Percentiles rank a stretch among this genome's conserved stretches.
Conservation (phyloP, 1,140 invertebrate species). For the Drosophila simulans region DNA sequence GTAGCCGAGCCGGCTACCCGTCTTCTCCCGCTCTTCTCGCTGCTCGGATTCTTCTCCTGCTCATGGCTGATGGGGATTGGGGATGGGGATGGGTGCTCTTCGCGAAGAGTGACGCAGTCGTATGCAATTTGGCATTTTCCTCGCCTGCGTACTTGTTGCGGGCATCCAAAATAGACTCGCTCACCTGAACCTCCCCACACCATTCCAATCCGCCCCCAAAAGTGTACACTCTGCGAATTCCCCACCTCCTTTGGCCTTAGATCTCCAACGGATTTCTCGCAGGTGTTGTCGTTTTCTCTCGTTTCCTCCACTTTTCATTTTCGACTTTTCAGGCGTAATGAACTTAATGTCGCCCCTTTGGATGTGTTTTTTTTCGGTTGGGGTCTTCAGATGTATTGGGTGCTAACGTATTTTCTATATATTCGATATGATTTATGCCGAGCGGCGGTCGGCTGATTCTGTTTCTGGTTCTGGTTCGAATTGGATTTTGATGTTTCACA, state of each 20-base stretch:
- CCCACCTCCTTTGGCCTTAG: constrained; percentile 26
- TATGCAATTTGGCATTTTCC: constrained; percentile 73
- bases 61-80: no score
- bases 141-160: constrained; percentile 53
- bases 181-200: constrained; percentile 51
- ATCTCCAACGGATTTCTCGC: constrained; percentile 40
- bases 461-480: constrained; percentile 56
- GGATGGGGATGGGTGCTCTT: neutral
- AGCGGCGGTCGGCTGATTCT: constrained; percentile 29
- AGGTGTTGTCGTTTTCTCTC: constrained; percentile 35
- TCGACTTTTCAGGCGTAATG: constrained; percentile 65
- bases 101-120: constrained; percentile 62
- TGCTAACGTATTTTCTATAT: constrained; percentile 49
- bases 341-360: constrained; percentile 70
- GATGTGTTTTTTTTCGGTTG: neutral
- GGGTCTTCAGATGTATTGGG: constrained; percentile 29
- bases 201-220: neutral
- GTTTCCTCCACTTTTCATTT: constrained; percentile 21
- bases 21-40: neutral
- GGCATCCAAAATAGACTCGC: constrained; percentile 67
- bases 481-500: constrained; percentile 66
- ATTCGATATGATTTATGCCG: constrained; percentile 66
- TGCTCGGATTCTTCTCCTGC: constrained; percentile 2
- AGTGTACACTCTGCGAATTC: neutral
- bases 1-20: constrained; percentile 8